These are phyloP conservation scores for Sitta europaea DNA, from an alignment of 2,113 vertebrate species.

Conservation along the genomic window DNA sequence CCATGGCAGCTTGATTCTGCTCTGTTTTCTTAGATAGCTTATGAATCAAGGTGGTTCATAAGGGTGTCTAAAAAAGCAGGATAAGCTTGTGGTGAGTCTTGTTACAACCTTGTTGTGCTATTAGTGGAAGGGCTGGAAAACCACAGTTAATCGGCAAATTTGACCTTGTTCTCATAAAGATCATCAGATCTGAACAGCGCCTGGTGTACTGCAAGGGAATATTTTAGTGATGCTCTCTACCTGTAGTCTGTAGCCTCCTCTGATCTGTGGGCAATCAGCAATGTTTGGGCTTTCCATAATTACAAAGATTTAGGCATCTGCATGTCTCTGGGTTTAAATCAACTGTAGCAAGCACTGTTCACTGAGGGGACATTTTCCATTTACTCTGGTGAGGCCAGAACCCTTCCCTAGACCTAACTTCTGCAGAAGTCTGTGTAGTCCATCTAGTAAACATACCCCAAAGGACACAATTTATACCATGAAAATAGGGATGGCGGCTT, in stretches of 20 bases:
- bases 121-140: not conserved
- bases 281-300: not conserved
- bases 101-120: not conserved
- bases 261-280: not conserved
- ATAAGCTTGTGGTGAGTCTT: not conserved
- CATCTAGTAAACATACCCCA: not conserved
- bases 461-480: not conserved
- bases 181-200: not conserved
- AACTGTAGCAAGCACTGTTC: not conserved
- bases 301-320: not conserved
- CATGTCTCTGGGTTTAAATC: not conserved
- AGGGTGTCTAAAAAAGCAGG: not conserved
- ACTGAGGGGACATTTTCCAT: not conserved
- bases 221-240: not conserved
- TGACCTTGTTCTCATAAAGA: not conserved
- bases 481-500: not conserved
- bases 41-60: not conserved
- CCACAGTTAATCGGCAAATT: accelerated
- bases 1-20: not conserved
- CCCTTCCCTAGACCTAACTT: not conserved
- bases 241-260: not conserved
- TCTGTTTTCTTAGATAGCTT: not conserved
- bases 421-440: not conserved
- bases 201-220: not conserved
- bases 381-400: not conserved